These are phyloP conservation scores for Typhlichthys subterraneus DNA, from an alignment of 2,797 vertebrate species.

Conservation along the genomic window DNA sequence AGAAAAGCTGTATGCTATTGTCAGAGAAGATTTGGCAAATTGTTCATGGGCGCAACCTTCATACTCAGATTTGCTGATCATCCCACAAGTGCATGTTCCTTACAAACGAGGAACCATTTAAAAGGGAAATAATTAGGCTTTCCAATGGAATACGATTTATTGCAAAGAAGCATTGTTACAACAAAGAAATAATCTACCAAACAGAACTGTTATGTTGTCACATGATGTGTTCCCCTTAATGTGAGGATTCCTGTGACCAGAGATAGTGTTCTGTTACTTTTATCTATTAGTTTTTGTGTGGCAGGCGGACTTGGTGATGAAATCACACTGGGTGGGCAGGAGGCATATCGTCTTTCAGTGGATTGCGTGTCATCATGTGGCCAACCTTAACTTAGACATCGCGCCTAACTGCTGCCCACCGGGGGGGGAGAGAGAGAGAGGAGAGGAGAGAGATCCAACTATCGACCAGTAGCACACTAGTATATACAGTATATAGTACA, in stretches of 20 bases:
- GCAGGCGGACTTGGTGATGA: constrained; percentile 65
- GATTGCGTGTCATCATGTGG: constrained; percentile 72
- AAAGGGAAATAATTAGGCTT: too few relatives aligned
- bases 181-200: too few relatives aligned
- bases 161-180: too few relatives aligned
- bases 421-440: constrained; percentile 56
- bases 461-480: constrained; percentile 39
- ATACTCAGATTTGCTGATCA: too few relatives aligned
- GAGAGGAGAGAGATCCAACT: constrained; percentile 27
- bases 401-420: constrained; percentile 73
- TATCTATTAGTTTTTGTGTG: constrained; percentile 58
- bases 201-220: background rate
- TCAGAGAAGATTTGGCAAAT: too few relatives aligned
- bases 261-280: constrained; percentile 29
- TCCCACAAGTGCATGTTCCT: too few relatives aligned
- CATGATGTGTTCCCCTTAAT: background rate
- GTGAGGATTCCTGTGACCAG: constrained; percentile 7
- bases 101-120: too few relatives aligned
- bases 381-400: constrained; percentile 77
- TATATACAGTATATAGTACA: too few relatives aligned
- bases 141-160: too few relatives aligned
- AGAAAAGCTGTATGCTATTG: too few relatives aligned
- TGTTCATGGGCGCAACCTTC: too few relatives aligned
- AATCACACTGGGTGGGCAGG: constrained; percentile 70
- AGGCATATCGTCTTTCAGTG: constrained; percentile 73